These are phyloP conservation scores for Platorchestia sp. DNA, from an alignment of 1,140 invertebrate species.

Conservation along the genomic window DNA sequence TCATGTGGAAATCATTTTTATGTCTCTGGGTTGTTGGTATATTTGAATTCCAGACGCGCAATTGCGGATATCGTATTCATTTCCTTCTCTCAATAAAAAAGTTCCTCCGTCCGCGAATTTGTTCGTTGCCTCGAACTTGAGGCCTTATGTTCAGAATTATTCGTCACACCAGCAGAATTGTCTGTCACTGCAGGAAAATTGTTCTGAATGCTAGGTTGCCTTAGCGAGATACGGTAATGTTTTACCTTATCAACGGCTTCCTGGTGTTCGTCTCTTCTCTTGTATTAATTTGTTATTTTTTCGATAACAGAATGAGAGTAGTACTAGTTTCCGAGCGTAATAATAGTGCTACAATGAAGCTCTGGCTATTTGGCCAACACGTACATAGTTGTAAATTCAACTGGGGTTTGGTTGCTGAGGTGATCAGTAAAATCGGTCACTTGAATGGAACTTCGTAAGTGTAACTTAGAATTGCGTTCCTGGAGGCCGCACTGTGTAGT, in stretches of 20 bases:
- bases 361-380: too few species aligned
- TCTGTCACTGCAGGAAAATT: neutral
- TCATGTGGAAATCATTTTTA: neutral
- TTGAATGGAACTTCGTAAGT: too few species aligned
- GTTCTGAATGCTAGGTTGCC: neutral
- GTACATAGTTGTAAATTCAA: too few species aligned
- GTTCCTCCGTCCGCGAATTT: neutral
- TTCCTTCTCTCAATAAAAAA: neutral
- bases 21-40: neutral
- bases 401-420: too few species aligned
- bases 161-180: neutral
- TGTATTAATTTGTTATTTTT: too few species aligned
- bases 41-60: neutral
- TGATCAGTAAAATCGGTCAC: too few species aligned
- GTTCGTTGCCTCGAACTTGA: neutral
- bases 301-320: too few species aligned
- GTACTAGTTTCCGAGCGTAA: too few species aligned
- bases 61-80: neutral
- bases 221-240: neutral
- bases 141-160: neutral
- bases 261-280: too few species aligned
- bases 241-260: neutral
- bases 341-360: too few species aligned
- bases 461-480: too few species aligned
- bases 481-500: too few species aligned